Evolutionary conservation across 2,797 vertebrate genomes (phyloP), one percentile per base, ranked within the genome.

Genomic region (Numenius phaeopus): DNA sequence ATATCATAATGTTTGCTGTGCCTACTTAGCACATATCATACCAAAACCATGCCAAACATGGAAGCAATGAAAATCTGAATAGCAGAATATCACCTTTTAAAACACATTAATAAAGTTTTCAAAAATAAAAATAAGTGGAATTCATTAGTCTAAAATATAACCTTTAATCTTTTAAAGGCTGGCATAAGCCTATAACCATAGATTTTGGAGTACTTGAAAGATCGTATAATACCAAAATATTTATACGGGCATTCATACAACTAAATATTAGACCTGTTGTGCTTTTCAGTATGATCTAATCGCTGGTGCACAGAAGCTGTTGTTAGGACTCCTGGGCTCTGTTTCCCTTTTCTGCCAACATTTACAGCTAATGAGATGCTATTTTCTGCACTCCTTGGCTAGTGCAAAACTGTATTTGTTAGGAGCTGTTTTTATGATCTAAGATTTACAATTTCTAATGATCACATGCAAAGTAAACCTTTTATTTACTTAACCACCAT

Each of bases 241-340:
- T 97, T 96, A 52, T 85, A 32, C 70, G 55, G 72, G 87, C 84
- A 86, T 81, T 62, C 61, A 77, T 39, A 23, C 55, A 86, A 62
- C 61, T 69, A 18, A 21, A 90, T 89, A 92, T 88, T 86, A 88
- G 84, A 62, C 87, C 76, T 83, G 57, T 95, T 93, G 69, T 91
- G 62, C 65, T 91, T 92, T 95, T 85, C 94, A 73, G 50, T 32
- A 29, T 86, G 81, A 91, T 81, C 89, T 94, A 91, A 93, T 78
- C 70, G n/a, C 66, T 94, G 44, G 75, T 92, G 82, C 72, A 92
- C 89, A 94, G 94, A 94, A 97, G 82, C 87, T 89, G 72, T 85
- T 85, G 14, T 91, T 94, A 82, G 58, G 76, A 65, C 79, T 94
- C 87, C 72, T 66, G 70, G 57, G 58, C 55, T 90, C 80, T 72